Conservation (phyloP, 2,113 vertebrate species). For the Platycercus adscitus region DNA sequence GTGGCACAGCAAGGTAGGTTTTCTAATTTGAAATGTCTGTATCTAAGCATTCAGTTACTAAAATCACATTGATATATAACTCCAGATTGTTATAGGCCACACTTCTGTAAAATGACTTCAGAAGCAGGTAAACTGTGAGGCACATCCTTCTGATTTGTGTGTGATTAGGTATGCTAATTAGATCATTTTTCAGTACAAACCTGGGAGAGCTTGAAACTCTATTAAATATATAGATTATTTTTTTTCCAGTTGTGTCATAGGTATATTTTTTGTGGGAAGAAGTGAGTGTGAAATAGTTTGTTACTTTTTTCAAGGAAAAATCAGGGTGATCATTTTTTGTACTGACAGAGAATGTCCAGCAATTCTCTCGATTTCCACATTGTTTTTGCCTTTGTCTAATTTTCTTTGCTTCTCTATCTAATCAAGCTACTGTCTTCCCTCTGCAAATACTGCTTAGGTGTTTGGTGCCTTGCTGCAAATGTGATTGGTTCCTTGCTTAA, state of each 20-base stretch:
- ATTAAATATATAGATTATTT: not conserved
- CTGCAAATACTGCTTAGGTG: not conserved
- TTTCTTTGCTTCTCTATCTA: not conserved
- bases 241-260: not conserved
- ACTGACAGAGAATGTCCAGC: not conserved
- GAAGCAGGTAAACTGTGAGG: not conserved
- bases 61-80: rapidly evolving
- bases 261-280: not conserved
- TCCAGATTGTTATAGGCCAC: not conserved
- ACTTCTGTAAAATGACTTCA: not conserved
- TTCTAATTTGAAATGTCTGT: not conserved
- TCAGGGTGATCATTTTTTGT: not conserved
- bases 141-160: not conserved
- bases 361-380: not conserved
- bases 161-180: not conserved
- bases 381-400: not conserved
- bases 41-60: not conserved
- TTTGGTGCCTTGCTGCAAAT: not conserved
- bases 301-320: not conserved
- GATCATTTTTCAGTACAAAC: not conserved
- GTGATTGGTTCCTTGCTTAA: not conserved
- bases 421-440: not conserved
- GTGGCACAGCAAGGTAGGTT: conserved; percentile 77
- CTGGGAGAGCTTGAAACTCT: not conserved
- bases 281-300: not conserved